Percentiles rank a stretch among this genome's conserved stretches.
Evolutionary conservation across 2,797 vertebrate species (phyloP).

Genomic region (Podarcis siculus): DNA sequence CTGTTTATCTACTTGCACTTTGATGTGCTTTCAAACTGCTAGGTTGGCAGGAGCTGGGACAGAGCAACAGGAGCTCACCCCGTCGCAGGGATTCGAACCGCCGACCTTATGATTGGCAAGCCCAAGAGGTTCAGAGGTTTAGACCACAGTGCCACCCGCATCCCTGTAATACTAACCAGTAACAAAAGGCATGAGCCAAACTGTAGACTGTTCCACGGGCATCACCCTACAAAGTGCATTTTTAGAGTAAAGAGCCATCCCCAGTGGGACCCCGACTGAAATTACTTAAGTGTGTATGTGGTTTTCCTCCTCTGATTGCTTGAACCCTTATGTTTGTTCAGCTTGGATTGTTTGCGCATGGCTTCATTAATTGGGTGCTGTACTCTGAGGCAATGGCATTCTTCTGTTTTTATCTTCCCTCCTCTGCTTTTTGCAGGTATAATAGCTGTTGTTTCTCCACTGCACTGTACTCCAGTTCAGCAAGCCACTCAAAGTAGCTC

Average conservation of each 20-base stretch:
- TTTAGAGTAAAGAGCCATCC: neutral
- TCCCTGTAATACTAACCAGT: too few relatives aligned
- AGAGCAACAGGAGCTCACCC: too few relatives aligned
- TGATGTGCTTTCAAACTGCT: too few relatives aligned
- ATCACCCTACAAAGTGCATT: neutral
- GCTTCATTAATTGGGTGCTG: neutral
- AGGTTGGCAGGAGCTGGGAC: too few relatives aligned
- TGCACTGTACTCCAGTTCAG: conserved; percentile 68
- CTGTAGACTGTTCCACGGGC: neutral
- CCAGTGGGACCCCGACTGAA: neutral
- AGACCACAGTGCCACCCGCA: too few relatives aligned
- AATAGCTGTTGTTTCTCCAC: conserved; percentile 75
- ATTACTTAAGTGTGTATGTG: neutral
- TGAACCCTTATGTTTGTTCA: conserved; percentile 6
- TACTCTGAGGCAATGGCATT: neutral
- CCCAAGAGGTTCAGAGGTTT: too few relatives aligned
- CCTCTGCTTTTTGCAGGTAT: conserved; percentile 67
- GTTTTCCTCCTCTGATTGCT: neutral
- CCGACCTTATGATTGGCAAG: too few relatives aligned
- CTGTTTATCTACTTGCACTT: neutral
- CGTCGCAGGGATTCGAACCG: fast-evolving
- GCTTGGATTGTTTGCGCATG: conserved; percentile 12
- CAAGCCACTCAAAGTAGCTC: neutral
- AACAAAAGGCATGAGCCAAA: neutral
- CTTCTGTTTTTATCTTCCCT: neutral